A percentile compares a stretch with the other conserved stretches of the same genome.
phyloP scores from a whole-genome alignment of 1,140 invertebrate genomes.

The Pseudachorutes palmiensis region DNA sequence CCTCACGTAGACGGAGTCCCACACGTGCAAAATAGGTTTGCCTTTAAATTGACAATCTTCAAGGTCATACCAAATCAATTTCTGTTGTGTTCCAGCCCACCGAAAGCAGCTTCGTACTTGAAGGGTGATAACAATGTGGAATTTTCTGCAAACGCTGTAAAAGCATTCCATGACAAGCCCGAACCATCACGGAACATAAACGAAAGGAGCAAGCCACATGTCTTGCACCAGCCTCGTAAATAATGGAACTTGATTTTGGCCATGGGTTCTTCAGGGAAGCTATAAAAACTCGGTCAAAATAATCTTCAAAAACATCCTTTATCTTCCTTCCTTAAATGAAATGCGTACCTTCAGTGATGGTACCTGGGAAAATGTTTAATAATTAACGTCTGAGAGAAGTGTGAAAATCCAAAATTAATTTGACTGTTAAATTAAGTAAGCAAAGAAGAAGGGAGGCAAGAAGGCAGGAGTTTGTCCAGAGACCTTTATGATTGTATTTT shows the following conservation, averaged over 20 bases:
- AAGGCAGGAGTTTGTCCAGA: too few species aligned
- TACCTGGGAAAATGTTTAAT: too few species aligned
- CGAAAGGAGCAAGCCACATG: conserved; percentile 51
- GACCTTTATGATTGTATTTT: too few species aligned
- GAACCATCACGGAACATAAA: conserved; percentile 52
- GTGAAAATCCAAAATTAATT: too few species aligned
- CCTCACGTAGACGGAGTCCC: conserved; percentile 39
- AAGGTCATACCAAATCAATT: too few species aligned
- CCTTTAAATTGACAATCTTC: conserved; percentile 2
- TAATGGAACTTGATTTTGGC: conserved; percentile 42
- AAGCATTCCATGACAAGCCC: conserved; percentile 57
- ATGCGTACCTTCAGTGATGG: neutral
- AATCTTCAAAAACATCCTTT: too few species aligned
- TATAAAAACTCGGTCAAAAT: neutral
- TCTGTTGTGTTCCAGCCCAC: too few species aligned
- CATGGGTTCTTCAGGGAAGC: neutral
- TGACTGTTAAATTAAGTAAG: too few species aligned
- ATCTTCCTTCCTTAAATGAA: too few species aligned
- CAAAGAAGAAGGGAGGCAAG: too few species aligned
- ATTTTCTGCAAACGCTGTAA: conserved; percentile 53
- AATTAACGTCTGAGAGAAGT: too few species aligned
- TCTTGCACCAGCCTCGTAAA: conserved; percentile 69
- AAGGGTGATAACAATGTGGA: conserved; percentile 64
- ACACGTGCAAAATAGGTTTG: conserved; percentile 33
- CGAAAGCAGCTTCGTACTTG: conserved; percentile 62